A percentile compares a stretch with the other conserved stretches of the same genome.
Evolutionary conservation across 2,113 vertebrate genomes (phyloP).

Genomic region (Prochilodus magdalenae): DNA sequence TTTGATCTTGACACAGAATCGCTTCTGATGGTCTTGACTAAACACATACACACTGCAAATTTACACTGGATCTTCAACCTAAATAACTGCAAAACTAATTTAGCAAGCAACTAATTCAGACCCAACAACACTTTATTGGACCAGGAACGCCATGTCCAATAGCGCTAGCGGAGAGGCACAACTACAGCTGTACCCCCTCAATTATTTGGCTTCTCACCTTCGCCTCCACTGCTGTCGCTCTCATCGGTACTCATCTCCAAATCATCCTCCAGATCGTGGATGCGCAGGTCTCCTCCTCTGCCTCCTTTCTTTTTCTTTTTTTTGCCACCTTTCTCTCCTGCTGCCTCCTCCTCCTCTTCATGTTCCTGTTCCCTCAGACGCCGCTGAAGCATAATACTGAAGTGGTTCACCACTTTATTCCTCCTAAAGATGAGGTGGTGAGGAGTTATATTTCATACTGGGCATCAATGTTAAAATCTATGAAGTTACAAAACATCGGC

Average conservation of each 20-base stretch:
- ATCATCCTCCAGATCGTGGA: slow-evolving; percentile 90
- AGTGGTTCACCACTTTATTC: slow-evolving; percentile 95
- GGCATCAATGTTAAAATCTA: too few relatives aligned
- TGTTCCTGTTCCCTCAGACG: slow-evolving; percentile 85
- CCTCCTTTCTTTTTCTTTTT: slow-evolving; percentile 79
- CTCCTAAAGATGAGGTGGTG: slow-evolving; percentile 70
- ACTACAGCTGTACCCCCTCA: too few relatives aligned
- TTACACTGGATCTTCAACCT: too few relatives aligned
- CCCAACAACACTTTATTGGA: too few relatives aligned
- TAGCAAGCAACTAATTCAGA: too few relatives aligned
- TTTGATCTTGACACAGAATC: too few relatives aligned
- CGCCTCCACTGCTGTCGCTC: slow-evolving; percentile 84
- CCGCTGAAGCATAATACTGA: slow-evolving; percentile 95
- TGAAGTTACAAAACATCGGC: too few relatives aligned
- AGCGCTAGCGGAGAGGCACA: too few relatives aligned
- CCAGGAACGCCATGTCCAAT: too few relatives aligned
- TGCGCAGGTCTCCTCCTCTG: slow-evolving; percentile 79
- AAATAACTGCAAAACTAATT: too few relatives aligned
- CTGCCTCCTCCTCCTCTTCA: slow-evolving; percentile 83
- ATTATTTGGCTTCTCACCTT: slow-evolving; percentile 73
- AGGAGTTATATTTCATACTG: background rate
- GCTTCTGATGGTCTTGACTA: too few relatives aligned
- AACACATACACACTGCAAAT: too few relatives aligned
- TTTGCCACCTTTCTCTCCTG: slow-evolving; percentile 73
- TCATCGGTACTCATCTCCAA: slow-evolving; percentile 89